These are phyloP conservation scores for Rousettus leschenaultii DNA, from an alignment of 2,113 vertebrate genomes.

Conservation along the genomic window DNA sequence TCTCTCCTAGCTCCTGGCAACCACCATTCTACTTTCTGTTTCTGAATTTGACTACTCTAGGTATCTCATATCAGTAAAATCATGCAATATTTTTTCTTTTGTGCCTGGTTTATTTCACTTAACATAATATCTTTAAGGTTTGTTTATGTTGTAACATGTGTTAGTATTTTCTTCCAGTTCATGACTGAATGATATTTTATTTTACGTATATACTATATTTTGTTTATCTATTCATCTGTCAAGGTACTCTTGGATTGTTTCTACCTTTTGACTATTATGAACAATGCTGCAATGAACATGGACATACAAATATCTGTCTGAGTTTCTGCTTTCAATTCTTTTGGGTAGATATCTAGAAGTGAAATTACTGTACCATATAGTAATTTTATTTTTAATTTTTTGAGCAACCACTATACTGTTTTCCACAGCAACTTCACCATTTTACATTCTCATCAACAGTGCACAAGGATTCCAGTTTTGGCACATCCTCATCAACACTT, in stretches of 20 bases:
- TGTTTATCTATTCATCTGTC: neutral
- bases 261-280: neutral
- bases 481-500: neutral
- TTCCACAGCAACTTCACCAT: neutral
- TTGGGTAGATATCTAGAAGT: neutral
- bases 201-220: neutral
- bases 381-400: neutral
- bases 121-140: neutral
- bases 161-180: neutral
- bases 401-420: neutral
- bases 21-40: neutral
- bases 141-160: neutral
- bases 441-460: neutral
- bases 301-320: neutral
- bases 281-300: neutral
- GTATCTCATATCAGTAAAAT: neutral
- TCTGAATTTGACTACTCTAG: neutral
- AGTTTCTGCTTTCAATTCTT: neutral
- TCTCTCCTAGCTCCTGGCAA: neutral
- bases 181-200: neutral
- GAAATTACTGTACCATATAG: neutral
- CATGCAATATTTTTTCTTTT: neutral
- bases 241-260: neutral
- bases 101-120: neutral
- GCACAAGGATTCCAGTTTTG: neutral